Evolutionary conservation across 2,113 vertebrate species (phyloP), one percentile per base, ranked within the genome.

Genomic region (Rostratula benghalensis): DNA sequence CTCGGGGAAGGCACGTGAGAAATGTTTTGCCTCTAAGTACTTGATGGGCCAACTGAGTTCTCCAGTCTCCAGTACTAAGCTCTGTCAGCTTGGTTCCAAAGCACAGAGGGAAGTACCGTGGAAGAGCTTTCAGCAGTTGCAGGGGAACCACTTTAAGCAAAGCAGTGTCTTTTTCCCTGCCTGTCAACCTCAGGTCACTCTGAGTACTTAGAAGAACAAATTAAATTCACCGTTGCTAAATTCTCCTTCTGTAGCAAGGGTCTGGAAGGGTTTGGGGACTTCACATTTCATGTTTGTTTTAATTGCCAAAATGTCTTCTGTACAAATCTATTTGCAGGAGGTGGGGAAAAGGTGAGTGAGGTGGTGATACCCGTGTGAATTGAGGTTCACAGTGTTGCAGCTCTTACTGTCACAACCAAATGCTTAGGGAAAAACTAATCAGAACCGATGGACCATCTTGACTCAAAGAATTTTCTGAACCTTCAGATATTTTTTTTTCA

Each of bases 361-460:
- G 22, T 35, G 39, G 8, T 18, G 28, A 73, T 70, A 33, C 54
- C 15, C 1, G 0, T 28, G n/a, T 46, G 45, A 45, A 2, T 74
- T 0, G 1, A 87, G 28, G 46, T 28, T 31, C 39, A 48, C 5
- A 22, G 13, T 59, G 27, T 9, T 68, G 17, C 64, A 64, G 24
- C 25, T 75, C 28, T 6, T 63, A 4, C 11, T 78, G 30, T 46
- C 27, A 28, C 21, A 75, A 39, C 8, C 14, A 50, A 61, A 93
- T 71, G 10, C 16, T 48, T 8, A 33, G 21, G 54, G n/a, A 76
- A 79, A 84, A 50, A 23, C 11, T 3, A 7, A 8, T n/a, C 10
- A 20, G n/a, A 51, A 91, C 46, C 2, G 3, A 6, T 0, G 1
- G 22, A 31, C 30, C 6, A 0, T 41, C 76, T 74, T 5, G 10